Conservation (phyloP, 1,140 invertebrate genomes). For the Battus philenor region DNA sequence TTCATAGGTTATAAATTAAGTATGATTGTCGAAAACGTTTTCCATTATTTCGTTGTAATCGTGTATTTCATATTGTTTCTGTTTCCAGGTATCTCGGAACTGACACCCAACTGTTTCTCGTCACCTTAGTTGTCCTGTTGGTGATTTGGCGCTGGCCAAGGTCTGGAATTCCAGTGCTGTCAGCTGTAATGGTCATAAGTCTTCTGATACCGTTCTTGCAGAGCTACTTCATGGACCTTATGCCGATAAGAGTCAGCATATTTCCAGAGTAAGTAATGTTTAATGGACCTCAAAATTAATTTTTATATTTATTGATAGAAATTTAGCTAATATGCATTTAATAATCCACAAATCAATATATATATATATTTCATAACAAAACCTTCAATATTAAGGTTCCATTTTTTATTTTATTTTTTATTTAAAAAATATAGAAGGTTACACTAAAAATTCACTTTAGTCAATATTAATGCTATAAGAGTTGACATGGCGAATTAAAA, state of each 20-base stretch:
- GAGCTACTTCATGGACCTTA: constrained; percentile 63
- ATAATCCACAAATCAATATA: too few relatives aligned
- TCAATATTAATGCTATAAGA: too few relatives aligned
- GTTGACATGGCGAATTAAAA: too few relatives aligned
- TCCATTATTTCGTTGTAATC: not conserved
- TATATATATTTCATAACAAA: too few relatives aligned
- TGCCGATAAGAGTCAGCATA: constrained; percentile 58
- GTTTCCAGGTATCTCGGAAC: constrained; percentile 61
- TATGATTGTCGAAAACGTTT: not conserved
- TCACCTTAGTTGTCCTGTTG: constrained; percentile 54
- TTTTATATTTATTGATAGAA: too few relatives aligned
- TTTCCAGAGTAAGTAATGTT: constrained; percentile 63
- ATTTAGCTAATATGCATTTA: too few relatives aligned
- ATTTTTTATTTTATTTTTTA: too few relatives aligned
- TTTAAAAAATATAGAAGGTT: too few relatives aligned
- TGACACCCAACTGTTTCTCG: constrained; percentile 60
- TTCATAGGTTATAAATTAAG: not conserved
- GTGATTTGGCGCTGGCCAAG: constrained; percentile 62
- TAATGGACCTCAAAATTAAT: too few relatives aligned
- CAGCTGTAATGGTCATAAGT: constrained; percentile 51
- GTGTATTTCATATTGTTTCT: not conserved
- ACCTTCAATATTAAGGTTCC: too few relatives aligned
- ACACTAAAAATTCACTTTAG: too few relatives aligned
- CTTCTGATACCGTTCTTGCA: constrained; percentile 62
- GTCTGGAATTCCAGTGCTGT: constrained; percentile 46